Base-by-base conservation (phyloP, 2,797 vertebrate genomes). In the Ispidina picta region DNA sequence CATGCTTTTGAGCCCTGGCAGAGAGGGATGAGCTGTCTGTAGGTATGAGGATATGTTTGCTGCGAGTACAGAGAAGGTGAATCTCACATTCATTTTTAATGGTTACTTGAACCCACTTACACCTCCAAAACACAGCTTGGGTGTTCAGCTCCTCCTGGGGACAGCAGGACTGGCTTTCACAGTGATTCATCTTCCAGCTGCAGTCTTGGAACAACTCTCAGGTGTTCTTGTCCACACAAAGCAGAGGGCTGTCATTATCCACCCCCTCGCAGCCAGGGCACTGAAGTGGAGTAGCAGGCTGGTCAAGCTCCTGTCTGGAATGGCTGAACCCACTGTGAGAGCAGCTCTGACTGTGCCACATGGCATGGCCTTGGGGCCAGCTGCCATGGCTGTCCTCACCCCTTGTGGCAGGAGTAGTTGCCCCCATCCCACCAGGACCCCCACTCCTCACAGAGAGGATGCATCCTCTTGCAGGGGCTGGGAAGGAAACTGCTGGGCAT, bases 391-490 rank as follows among this genome's bases (percentile, higher is more conserved):
- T 4, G 9, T 49, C 37, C 33, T 73, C 71, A 43, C 16, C 31
- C n/a, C 10, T 19, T 3, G 0, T 6, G 9, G 52, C 78, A 21
- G 21, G 5, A 72, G 7, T n/a, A 5, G 10, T 46, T 1, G 0
- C 9, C 20, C 10, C 17, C 0, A 0, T 29, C 46, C 63, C 1
- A 0, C 26, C 2, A 1, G 70, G 39, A 52, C 12, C n/a, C 33
- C 1, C 0, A 2, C 26, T 75, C 37, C 84, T 59, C 66, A 3
- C 0, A 0, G 51, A 41, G 33, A 19, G n/a, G 6, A 33, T 4
- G 10, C 0, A 0, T 63, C 23, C 20, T 92, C 28, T 48, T 7
- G 0, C 2, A 0, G 17, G 31, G 21, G 13, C 25, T 11, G 0
- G 25, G 70, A 49, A 5, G 23, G 28, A 41, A 49, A 74, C 5